Percentiles rank a stretch among this genome's conserved stretches.
phyloP scores from a whole-genome alignment of 2,113 vertebrate species.

The Myiozetetes cayanensis region DNA sequence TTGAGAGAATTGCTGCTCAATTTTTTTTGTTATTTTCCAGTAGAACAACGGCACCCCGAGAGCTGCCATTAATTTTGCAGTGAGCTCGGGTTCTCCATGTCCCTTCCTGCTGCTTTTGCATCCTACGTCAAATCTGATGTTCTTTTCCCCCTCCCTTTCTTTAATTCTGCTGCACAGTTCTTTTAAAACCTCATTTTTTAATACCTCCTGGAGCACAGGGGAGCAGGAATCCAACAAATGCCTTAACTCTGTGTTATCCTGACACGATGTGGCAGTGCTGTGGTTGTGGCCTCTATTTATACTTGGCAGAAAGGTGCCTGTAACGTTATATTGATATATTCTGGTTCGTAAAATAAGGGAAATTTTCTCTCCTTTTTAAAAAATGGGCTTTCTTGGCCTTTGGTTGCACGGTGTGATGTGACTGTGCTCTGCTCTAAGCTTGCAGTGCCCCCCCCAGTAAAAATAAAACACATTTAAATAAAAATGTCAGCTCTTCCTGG shows the following conservation, averaged over 20 bases:
- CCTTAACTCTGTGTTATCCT: neutral
- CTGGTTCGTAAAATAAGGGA: neutral
- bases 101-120: neutral
- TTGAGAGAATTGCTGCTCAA: neutral
- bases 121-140: neutral
- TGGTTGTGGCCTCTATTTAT: neutral
- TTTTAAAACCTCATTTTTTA: neutral
- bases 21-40: neutral
- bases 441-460: neutral
- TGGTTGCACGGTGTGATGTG: neutral
- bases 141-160: neutral
- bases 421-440: neutral
- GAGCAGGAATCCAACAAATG: neutral
- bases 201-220: neutral
- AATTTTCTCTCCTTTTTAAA: neutral
- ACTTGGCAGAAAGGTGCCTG: neutral
- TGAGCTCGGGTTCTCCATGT: neutral
- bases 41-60: neutral
- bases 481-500: neutral
- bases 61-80: constrained; percentile 13
- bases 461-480: neutral
- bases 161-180: neutral
- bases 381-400: neutral
- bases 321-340: neutral
- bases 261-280: neutral